Percentiles rank a stretch among this genome's conserved stretches.
Conservation (phyloP, 1,140 invertebrate species). For the Daktulosphaira vitifoliae region DNA sequence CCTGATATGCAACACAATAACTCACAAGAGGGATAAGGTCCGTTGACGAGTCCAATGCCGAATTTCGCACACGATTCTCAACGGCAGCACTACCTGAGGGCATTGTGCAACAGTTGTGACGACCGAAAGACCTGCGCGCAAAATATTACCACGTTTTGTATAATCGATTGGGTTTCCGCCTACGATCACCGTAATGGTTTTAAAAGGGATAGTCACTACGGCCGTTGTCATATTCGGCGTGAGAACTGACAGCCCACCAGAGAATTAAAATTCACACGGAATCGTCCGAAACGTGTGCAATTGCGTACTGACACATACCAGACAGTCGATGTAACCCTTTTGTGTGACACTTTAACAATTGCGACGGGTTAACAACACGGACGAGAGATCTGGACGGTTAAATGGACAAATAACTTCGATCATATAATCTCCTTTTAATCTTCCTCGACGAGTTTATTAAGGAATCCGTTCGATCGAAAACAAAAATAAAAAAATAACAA, state of each 20-base stretch:
- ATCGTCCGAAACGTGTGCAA: too few species aligned
- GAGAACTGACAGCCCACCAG: slow-evolving; percentile 8
- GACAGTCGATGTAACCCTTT: too few species aligned
- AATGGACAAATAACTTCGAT: too few species aligned
- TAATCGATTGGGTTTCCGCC: slow-evolving; percentile 29
- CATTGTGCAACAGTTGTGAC: slow-evolving; percentile 32
- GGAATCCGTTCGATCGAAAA: too few species aligned
- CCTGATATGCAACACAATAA: background rate
- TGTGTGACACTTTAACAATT: too few species aligned
- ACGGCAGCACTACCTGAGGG: background rate
- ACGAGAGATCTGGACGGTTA: too few species aligned
- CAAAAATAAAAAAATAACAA: too few species aligned
- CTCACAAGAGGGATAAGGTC: slow-evolving; percentile 7
- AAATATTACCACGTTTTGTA: slow-evolving; percentile 6
- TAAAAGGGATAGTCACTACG: slow-evolving; percentile 9
- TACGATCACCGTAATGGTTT: background rate
- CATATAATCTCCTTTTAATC: too few species aligned
- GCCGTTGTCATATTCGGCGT: background rate
- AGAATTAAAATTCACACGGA: too few species aligned
- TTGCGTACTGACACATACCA: too few species aligned
- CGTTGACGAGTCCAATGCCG: background rate
- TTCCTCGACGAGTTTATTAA: too few species aligned
- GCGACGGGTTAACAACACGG: too few species aligned
- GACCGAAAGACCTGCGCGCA: slow-evolving; percentile 5
- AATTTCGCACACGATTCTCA: background rate